phyloP scores from a whole-genome alignment of 2,797 vertebrate genomes.

The Thamnophis elegans region DNA sequence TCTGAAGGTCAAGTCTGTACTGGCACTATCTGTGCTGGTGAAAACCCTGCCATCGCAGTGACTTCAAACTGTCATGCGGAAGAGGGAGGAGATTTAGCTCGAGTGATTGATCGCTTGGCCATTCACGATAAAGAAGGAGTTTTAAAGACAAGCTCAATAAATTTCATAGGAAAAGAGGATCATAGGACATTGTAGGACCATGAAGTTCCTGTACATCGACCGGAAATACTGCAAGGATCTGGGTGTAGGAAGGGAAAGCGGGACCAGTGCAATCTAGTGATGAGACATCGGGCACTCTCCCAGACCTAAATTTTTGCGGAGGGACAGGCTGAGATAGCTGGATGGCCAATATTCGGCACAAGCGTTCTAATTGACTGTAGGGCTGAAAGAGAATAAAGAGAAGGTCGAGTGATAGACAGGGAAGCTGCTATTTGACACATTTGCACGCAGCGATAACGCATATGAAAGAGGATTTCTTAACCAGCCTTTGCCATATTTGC shows the following conservation, averaged over 20 bases:
- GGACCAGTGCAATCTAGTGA: background rate
- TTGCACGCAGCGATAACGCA: background rate
- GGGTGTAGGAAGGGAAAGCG: background rate
- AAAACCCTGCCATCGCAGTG: background rate
- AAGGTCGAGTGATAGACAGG: background rate
- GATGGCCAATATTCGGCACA: background rate
- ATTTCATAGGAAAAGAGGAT: background rate
- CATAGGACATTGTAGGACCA: background rate
- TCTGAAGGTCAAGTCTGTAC: background rate
- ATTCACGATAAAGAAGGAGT: background rate
- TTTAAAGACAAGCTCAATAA: background rate
- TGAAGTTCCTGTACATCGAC: background rate
- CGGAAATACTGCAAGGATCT: background rate
- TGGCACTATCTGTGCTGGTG: background rate
- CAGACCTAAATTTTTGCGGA: background rate
- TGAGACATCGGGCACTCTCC: too few relatives aligned
- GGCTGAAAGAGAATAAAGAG: background rate
- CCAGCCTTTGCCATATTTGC: background rate
- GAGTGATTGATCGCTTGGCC: background rate
- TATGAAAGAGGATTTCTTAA: background rate
- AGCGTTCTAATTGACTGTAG: background rate
- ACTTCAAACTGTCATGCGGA: background rate
- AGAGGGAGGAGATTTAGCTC: fast-evolving
- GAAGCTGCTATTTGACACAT: background rate
- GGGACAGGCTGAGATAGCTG: background rate